These are phyloP conservation scores for Conomelus anceps DNA, from an alignment of 2,888 invertebrate genomes.

Conservation along the genomic window DNA sequence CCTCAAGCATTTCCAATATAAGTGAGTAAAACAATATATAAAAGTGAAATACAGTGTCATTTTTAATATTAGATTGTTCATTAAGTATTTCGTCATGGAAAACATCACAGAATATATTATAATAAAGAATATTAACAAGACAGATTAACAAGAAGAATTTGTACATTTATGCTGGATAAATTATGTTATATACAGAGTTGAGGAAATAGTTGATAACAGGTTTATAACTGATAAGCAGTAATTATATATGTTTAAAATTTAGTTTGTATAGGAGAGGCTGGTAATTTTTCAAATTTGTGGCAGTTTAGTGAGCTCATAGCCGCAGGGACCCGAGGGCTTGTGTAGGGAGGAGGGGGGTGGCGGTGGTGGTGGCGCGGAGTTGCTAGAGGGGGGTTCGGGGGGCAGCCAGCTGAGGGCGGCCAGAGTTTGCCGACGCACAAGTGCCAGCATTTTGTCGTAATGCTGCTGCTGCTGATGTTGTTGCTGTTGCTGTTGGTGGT, in stretches of 20 bases:
- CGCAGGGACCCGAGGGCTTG: conserved; percentile 17
- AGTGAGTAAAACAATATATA: too few species aligned
- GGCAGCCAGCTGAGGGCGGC: conserved; percentile 30
- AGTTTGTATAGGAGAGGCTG: background rate
- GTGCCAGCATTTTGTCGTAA: conserved; percentile 22
- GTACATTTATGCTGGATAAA: too few species aligned
- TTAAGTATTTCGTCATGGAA: too few species aligned
- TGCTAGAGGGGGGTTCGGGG: background rate
- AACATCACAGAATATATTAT: too few species aligned
- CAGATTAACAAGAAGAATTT: too few species aligned
- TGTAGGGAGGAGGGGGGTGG: background rate
- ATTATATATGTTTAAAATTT: background rate
- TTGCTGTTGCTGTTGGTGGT: background rate
- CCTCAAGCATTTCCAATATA: too few species aligned
- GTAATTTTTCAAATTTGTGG: conserved; percentile 20
- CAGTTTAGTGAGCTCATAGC: conserved; percentile 30
- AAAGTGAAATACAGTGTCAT: too few species aligned
- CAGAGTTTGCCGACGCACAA: conserved; percentile 29
- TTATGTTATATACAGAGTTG: too few species aligned
- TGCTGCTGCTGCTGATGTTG: conserved; percentile 18
- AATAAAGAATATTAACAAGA: too few species aligned
- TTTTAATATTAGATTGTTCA: too few species aligned
- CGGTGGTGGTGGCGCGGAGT: conserved; percentile 8
- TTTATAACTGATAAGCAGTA: too few species aligned
- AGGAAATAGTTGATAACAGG: too few species aligned